A percentile compares a stretch with the other conserved stretches of the same genome.
Evolutionary conservation across 2,113 vertebrate genomes (phyloP).

Genomic region (Sclerurus mexicanus): DNA sequence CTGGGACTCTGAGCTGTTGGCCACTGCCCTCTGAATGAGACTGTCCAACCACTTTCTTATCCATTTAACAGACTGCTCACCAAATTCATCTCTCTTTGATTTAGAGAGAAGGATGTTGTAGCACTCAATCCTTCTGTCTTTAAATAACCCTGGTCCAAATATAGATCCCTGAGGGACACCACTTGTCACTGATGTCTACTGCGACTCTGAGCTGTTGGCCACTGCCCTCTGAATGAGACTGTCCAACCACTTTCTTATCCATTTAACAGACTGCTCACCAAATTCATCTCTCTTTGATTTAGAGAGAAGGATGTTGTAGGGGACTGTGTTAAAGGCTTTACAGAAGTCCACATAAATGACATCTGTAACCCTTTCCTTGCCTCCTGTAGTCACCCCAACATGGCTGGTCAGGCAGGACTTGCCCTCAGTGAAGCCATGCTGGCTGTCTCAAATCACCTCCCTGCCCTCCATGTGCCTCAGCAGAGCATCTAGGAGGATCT

Average conservation of each 20-base stretch:
- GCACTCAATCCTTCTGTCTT: too few species aligned
- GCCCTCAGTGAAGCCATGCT: fast-evolving
- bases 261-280: neutral
- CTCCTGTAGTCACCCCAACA: neutral
- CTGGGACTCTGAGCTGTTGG: neutral
- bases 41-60: neutral
- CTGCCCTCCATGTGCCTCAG: neutral
- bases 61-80: neutral
- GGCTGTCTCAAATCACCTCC: neutral
- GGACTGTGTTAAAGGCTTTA: neutral
- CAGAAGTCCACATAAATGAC: neutral
- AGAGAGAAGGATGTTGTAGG: neutral
- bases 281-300: neutral
- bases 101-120: neutral
- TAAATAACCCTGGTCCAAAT: neutral
- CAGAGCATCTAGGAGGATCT: neutral
- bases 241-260: neutral
- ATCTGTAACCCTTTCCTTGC: neutral
- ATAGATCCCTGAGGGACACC: neutral
- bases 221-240: neutral
- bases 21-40: neutral
- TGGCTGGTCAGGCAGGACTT: neutral
- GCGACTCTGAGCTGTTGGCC: fast-evolving
- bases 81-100: neutral
- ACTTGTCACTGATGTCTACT: neutral